Percentiles rank a stretch among this genome's conserved stretches.
Evolutionary conservation across 2,113 vertebrate species (phyloP).

Genomic region (Callospermophilus lateralis): DNA sequence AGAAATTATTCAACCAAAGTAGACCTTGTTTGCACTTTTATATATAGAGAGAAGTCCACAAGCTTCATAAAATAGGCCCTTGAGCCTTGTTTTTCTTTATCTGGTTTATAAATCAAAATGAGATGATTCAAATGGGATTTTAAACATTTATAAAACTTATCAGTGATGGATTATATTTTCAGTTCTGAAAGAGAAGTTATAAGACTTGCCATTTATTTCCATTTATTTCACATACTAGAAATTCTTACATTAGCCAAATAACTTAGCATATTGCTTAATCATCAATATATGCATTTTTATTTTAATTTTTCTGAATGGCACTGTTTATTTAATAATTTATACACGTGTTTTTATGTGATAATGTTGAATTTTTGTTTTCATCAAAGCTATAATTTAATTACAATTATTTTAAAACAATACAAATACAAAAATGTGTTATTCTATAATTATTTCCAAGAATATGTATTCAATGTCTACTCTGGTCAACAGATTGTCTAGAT

Average conservation of each 20-base stretch:
- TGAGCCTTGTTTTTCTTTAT: background rate
- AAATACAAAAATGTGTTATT: background rate
- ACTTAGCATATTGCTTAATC: background rate
- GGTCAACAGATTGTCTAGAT: background rate
- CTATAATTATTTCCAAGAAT: background rate
- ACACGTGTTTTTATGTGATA: background rate
- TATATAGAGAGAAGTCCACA: background rate
- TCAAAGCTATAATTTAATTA: background rate
- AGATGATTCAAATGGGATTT: slow-evolving; percentile 36
- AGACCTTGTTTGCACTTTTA: background rate
- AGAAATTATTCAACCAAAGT: background rate
- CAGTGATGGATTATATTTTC: slow-evolving; percentile 8
- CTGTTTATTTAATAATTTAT: background rate
- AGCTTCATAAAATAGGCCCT: slow-evolving; percentile 36
- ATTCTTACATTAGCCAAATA: background rate
- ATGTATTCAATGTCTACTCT: background rate
- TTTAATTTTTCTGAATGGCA: background rate
- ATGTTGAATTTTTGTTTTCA: background rate
- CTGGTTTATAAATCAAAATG: slow-evolving; percentile 64
- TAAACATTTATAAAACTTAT: slow-evolving; percentile 46
- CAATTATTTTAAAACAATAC: background rate
- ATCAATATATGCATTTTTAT: background rate
- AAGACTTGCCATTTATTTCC: background rate
- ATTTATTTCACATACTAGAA: background rate
- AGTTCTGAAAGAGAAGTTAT: background rate